These are phyloP conservation scores for Drosophila lutescens DNA, from an alignment of 2,888 invertebrate genomes.

Conservation along the genomic window DNA sequence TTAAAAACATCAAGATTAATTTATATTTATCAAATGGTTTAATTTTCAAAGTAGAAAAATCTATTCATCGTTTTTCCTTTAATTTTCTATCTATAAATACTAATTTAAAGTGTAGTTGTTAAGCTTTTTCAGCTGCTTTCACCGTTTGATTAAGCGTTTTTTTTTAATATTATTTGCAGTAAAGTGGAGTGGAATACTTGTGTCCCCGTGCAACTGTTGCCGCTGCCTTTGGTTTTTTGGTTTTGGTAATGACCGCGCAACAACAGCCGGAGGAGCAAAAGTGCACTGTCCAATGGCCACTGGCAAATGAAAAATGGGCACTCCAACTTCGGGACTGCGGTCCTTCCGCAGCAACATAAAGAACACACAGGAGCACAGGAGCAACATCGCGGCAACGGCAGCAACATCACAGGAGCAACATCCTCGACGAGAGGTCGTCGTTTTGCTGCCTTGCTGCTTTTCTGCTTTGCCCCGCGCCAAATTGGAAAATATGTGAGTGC, in stretches of 20 bases:
- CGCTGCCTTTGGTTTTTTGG: slow-evolving; percentile 27
- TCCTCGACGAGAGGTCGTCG: neutral
- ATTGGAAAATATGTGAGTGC: slow-evolving; percentile 78
- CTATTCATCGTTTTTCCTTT: too few relatives aligned
- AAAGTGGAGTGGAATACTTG: neutral
- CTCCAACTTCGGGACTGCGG: slow-evolving; percentile 20
- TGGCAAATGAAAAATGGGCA: slow-evolving; percentile 44
- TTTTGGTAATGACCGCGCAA: slow-evolving; percentile 39
- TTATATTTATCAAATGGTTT: too few relatives aligned
- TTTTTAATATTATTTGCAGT: neutral
- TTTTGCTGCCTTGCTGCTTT: neutral
- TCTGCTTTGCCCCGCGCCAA: slow-evolving; percentile 43
- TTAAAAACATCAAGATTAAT: too few relatives aligned
- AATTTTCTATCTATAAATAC: too few relatives aligned
- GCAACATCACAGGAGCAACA: slow-evolving; percentile 9
- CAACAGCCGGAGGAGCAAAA: slow-evolving; percentile 20
- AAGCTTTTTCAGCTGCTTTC: neutral
- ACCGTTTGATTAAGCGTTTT: neutral
- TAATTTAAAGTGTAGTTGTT: too few relatives aligned
- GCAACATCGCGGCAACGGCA: slow-evolving; percentile 2
- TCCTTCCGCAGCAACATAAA: slow-evolving; percentile 21
- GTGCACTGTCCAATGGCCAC: slow-evolving; percentile 6
- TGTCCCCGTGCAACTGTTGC: slow-evolving; percentile 8
- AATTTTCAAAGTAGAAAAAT: too few relatives aligned
- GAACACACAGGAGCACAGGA: slow-evolving; percentile 16